Evolutionary conservation across 2,797 vertebrate species (phyloP), one percentile per base, ranked within the genome.

Genomic region (Artibeus jamaicensis): DNA sequence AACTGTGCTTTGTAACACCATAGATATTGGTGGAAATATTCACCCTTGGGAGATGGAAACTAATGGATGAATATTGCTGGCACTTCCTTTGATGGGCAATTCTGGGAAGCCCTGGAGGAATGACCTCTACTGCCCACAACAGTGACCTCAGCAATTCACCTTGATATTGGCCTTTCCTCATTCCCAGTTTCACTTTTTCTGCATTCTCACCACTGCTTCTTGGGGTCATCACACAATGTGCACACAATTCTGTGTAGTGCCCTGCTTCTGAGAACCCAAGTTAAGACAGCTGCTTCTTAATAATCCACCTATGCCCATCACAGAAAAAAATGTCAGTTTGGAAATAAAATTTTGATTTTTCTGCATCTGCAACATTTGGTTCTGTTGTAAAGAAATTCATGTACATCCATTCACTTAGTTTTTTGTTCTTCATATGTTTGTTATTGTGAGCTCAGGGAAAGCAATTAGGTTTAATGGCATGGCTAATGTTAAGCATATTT

Each of bases 381-480:
- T 84, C 65, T 86, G 6, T 22, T 78, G 29, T 32, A 90, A 84
- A 81, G 24, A 77, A 95, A 79, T 73, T 91, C 50, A 93, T 12
- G 8, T 83, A 44, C 44, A 19, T 44, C 5, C 22, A 37, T 74
- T 90, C n/a, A 59, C 42, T 76, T 91, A 88, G 81, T 91, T 50
- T 92, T 84, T 91, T 50, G 29, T 83, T 78, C 70, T 87, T 94
- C 2, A 9, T 71, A 68, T 59, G 3, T 67, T 90, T 96, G n/a
- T 68, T 86, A 73, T 88, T 79, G 48, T 78, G 53, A 14, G 9
- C 11, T 96, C 92, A 95, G 70, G 95, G 42, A 94, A 88, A 95
- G 5, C 18, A 92, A 55, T 44, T 68, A 68, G 2, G 70, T 76
- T 92, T 39, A n/a, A 65, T 57, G 46, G n/a, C 18, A 85, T 9